Conservation (phyloP, 1,140 invertebrate species). For the Parasteatoda tepidariorum region DNA sequence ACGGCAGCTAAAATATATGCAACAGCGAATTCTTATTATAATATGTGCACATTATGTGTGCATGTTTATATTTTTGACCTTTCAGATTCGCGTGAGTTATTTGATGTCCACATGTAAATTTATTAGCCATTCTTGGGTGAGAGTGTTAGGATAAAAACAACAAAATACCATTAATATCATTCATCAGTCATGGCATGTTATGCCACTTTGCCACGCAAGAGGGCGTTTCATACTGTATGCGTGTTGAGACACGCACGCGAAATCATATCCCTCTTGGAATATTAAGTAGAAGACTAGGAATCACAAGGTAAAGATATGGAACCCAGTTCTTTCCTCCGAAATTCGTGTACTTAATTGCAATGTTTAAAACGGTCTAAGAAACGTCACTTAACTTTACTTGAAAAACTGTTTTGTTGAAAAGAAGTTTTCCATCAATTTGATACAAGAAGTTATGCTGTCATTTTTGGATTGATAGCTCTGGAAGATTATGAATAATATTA, state of each 20-base stretch:
- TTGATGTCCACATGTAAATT: conserved; percentile 39
- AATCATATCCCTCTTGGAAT: not conserved
- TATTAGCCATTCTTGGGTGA: conserved; percentile 36
- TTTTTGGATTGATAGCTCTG: not conserved
- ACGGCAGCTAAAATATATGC: not conserved
- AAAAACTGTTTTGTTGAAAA: not conserved
- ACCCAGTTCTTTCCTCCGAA: not conserved
- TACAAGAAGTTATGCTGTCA: not conserved
- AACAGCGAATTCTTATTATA: not conserved
- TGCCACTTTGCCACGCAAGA: conserved; percentile 52
- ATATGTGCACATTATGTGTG: not conserved
- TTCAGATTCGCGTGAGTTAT: conserved; percentile 4
- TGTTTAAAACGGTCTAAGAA: not conserved
- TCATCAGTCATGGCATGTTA: conserved; percentile 43
- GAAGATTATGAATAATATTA: not conserved
- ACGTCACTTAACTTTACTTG: conserved; percentile 17
- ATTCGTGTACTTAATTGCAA: conserved; percentile 11
- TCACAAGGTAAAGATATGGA: not conserved
- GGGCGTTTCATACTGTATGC: conserved; percentile 14
- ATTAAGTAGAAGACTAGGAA: not conserved
- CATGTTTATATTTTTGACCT: conserved; percentile 18
- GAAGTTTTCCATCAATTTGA: not conserved
- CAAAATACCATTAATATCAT: conserved; percentile 37
- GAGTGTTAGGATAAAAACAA: conserved; percentile 33
- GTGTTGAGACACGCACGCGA: conserved; percentile 14